Evolutionary conservation across 2,797 vertebrate species (phyloP), one percentile per base, ranked within the genome.

Genomic region (Chiroxiphia lanceolata): DNA sequence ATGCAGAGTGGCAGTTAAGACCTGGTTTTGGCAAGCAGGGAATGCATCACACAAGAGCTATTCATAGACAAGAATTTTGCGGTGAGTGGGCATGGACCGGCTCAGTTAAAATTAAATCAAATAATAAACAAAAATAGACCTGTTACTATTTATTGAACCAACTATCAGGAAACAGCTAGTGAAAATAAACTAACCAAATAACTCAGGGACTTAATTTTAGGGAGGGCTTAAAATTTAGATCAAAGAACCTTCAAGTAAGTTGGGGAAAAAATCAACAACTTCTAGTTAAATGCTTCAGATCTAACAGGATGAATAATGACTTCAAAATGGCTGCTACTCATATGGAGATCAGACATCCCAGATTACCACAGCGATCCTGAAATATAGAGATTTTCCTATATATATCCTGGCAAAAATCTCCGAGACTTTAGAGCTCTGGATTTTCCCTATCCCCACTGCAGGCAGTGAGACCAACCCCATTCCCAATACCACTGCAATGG

Each of bases 61-160:
- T 78, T 90, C 65, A 83, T 27, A 84, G 90, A 68, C 33, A 76
- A 69, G 53, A 91, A 79, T 86, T 90, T 40, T 59, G 59, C 80
- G 90, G 40, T 50, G 54, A 92, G 44, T 3, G 4, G 54, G 44
- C 7, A 48, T 31, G 59, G 79, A 33, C 54, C 84, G 47, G 47
- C 63, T 90, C 70, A 72, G 54, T 72, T 84, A 93, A 93, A 95
- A 82, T 83, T 71, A 88, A 83, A 92, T 79, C 70, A 82, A 90
- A 95, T 83, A 82, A 79, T 76, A 56, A 84, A 87, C 54, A 89
- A 76, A 95, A 95, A 84, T 56, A 92, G 61, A 76, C 9, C 15
- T 53, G 71, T 72, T 93, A 48, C 70, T 95, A 65, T 89, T 93
- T 84, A 71, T 92, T 87, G 63, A 87, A 72, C 67, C 64, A 84